These are phyloP conservation scores for Lophius piscatorius DNA, from an alignment of 2,113 vertebrate genomes.

Conservation along the genomic window DNA sequence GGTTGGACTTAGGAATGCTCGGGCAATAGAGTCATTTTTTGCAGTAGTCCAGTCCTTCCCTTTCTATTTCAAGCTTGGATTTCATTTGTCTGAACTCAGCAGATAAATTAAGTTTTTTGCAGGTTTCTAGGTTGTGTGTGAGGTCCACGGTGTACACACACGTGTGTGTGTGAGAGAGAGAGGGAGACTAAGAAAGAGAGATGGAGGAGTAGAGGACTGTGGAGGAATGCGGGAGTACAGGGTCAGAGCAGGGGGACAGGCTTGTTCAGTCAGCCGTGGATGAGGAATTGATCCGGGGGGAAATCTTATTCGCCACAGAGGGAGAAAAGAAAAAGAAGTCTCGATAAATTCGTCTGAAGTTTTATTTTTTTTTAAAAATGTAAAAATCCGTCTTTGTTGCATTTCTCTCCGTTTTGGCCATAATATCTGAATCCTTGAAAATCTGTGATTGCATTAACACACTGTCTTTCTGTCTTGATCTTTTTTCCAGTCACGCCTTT, in stretches of 20 bases:
- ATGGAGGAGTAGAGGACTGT: slow-evolving; percentile 45
- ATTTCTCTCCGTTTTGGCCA: slow-evolving; percentile 19
- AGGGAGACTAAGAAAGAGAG: slow-evolving; percentile 23
- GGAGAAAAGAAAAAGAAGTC: slow-evolving; percentile 47
- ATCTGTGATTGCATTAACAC: slow-evolving; percentile 62
- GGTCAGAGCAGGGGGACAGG: slow-evolving; percentile 67
- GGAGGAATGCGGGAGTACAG: slow-evolving; percentile 75
- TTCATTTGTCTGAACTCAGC: slow-evolving; percentile 46
- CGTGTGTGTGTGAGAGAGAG: slow-evolving; percentile 11
- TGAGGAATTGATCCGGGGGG: slow-evolving; percentile 68
- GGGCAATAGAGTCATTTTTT: slow-evolving; percentile 37
- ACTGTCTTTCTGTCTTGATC: not conserved
- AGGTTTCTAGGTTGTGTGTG: slow-evolving; percentile 71
- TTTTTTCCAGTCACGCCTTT: slow-evolving; percentile 27
- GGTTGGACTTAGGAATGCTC: slow-evolving; percentile 52
- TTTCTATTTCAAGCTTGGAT: slow-evolving; percentile 42
- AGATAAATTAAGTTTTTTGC: slow-evolving; percentile 61
- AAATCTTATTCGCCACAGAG: slow-evolving; percentile 43
- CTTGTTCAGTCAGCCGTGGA: slow-evolving; percentile 65
- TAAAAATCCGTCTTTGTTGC: slow-evolving; percentile 40
- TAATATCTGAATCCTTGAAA: slow-evolving; percentile 47
- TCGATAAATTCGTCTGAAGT: slow-evolving; percentile 18
- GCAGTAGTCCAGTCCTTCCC: slow-evolving; percentile 30
- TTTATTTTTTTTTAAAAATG: slow-evolving; percentile 13
- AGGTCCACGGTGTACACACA: slow-evolving; percentile 43